Base-by-base conservation (phyloP, 1,140 invertebrate genomes). In the Formica exsecta region DNA sequence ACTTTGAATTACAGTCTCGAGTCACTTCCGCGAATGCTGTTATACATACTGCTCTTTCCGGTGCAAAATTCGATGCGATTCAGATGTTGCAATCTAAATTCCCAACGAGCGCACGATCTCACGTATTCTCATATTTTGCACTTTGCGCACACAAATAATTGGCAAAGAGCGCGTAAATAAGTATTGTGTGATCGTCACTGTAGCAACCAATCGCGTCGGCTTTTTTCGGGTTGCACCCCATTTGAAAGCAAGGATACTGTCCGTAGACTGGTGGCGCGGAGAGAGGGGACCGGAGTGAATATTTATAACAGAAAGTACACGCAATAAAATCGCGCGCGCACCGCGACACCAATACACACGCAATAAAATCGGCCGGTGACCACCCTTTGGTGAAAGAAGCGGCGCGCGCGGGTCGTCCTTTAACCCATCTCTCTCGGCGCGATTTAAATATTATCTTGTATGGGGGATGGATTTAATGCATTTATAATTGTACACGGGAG, bases 361-460 rank as follows among this genome's bases (percentile, higher is more conserved):
- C 86, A 81, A 88, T 89, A 88, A 88, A 87, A 87, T 85, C 87
- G 74, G 70, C 54, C 83, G 64, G 77, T 48, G 22, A 59, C 57
- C 71, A 80, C 41, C 79, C 86, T 19, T 65, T 64, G 8, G 19
- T 64, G 66, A 64, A 79, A 84, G 57, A 48, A 48, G 66, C 64
- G 79, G 38, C 57, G 62, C 66, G 66, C 48, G 32, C 22, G 57
- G 61, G 1, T 36, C 66, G 85, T 89, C 64, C 85, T 85, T 80
- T 86, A 79, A 84, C 74, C 89, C 89, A 61, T 76, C 48, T 51
- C 16, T 51, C 48, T 51, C 79, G 79, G 83, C 87, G 89, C 91
- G 91, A 94, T 94, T 94, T 94, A 94, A 94, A 94, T 94, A 94
- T 93, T 93, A 92, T 92, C 93, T 92, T 92, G 92, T 93, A 92